Conservation (phyloP, 2,113 vertebrate genomes). For the Pomatostomus ruficeps region DNA sequence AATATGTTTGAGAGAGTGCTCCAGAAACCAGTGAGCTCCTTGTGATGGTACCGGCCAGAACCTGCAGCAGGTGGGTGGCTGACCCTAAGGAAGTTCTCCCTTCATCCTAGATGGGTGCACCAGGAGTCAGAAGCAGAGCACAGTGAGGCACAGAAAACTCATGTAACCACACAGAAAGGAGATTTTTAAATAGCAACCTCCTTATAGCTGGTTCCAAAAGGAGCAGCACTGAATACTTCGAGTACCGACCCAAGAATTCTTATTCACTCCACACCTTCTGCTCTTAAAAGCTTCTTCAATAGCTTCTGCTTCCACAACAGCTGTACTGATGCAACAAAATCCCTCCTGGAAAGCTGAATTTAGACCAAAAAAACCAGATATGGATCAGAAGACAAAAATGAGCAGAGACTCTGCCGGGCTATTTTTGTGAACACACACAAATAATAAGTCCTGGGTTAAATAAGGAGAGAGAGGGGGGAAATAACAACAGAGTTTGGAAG, state of each 20-base stretch:
- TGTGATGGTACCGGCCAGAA: neutral
- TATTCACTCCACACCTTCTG: neutral
- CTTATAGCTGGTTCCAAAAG: neutral
- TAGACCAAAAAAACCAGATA: neutral
- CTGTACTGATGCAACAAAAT: neutral
- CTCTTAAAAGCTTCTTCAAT: neutral
- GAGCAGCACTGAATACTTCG: neutral
- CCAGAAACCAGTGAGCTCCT: neutral
- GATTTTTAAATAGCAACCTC: neutral
- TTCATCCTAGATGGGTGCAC: neutral
- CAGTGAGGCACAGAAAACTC: neutral
- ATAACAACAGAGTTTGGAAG: neutral
- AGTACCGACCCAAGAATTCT: neutral
- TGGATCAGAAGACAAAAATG: neutral
- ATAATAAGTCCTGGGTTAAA: neutral
- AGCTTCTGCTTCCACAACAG: conserved; percentile 1
- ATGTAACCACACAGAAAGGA: neutral
- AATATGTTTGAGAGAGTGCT: neutral
- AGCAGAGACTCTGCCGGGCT: neutral
- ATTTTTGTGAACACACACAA: neutral
- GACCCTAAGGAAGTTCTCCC: neutral
- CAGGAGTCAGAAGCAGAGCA: neutral
- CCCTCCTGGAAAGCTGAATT: neutral
- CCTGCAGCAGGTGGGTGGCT: neutral
- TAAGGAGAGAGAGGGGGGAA: neutral